Evolutionary conservation across 2,888 invertebrate genomes (phyloP), one percentile per base, ranked within the genome.

Genomic region (Netelia inedita): DNA sequence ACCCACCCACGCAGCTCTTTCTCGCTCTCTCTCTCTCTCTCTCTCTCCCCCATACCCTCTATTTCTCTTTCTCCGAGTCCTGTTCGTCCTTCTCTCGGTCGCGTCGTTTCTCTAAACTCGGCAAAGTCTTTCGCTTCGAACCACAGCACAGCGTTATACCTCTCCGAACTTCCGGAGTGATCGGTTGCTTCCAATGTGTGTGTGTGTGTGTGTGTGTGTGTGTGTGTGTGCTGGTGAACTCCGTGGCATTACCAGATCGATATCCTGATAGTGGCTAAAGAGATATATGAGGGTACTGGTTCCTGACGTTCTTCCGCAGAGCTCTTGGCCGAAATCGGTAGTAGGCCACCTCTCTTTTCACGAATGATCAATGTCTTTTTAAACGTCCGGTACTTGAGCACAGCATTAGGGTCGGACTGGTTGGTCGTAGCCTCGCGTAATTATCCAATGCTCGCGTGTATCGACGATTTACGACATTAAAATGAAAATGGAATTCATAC

Each of bases 171-270:
- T 84, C 72, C 72, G 68, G 71, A 66, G 66, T 69, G 71, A 79
- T 83, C 75, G 83, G 50, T 79, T 61, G 46, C 69, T 61, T 28
- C 35, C 68, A 50, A 5, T 59, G 41, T 16, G 21, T 68, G 9
- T 63, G 16, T 61, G 35, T n/a, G n/a, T n/a, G n/a, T n/a, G n/a
- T n/a, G n/a, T n/a, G n/a, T n/a, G n/a, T n/a, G n/a, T n/a, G n/a
- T 59, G 41, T 16, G 21, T 68, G 9, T 63, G 16, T 61, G 35
- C 50, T 35, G 11, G 66, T 28, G 28, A 46, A 50, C 59, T 59
- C 19, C 61, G 23, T 59, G 35, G 74, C 75, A 66, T 80, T 68
- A 66, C 72, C 83, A 66, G 72, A 83, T 83, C 83, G 80, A 83
- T 83, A 83, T 80, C 75, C 72, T 55, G 55, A 74, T 69, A 79